Evolutionary conservation across 2,797 vertebrate genomes (phyloP), one percentile per base, ranked within the genome.

Genomic region (Enteromius treurensis): DNA sequence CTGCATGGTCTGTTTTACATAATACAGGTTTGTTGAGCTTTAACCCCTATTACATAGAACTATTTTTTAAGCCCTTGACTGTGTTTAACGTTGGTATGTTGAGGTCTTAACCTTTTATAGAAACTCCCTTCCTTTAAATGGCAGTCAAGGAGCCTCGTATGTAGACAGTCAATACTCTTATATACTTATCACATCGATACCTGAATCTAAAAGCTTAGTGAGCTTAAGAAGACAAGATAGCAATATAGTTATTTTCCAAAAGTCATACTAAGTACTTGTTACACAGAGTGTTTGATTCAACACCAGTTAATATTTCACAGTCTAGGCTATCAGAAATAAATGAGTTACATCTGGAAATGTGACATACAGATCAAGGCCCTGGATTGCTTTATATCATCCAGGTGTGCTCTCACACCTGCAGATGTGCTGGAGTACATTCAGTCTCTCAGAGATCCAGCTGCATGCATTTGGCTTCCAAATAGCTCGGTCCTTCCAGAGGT

Each of bases 401-500:
- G 80, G 69, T 51, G 77, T 65, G 62, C 62, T 32, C n/a, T 77
- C 76, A 64, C 76, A 79, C 82, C 55, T 84, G 82, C 80, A 74
- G 80, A 58, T 23, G 77, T 64, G 53, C 74, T 60, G 74, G 53
- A 58, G 51, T 76, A 34, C 7, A 19, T 53, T 23, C 21, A 42
- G 14, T 15, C 29, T 65, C 37, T 65, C 68, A 49, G 67, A 73
- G 74, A 82, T 77, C 42, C 71, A 75, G 73, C 69, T 77, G 74
- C 65, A 71, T 68, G 70, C 79, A 29, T 17, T 88, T 79, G 68
- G 70, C 83, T 85, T 67, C 73, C 76, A 79, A 42, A 79, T 79
- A 82, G 75, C 87, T 51, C 37, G n/a, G 86, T 81, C 88, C 23
- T 19, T 62, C n/a, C 89, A 90, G 42, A 88, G 89, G 93, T 93